Evolutionary conservation across 2,888 invertebrate genomes (phyloP).

Genomic region (Drosophila multiciliata): DNA sequence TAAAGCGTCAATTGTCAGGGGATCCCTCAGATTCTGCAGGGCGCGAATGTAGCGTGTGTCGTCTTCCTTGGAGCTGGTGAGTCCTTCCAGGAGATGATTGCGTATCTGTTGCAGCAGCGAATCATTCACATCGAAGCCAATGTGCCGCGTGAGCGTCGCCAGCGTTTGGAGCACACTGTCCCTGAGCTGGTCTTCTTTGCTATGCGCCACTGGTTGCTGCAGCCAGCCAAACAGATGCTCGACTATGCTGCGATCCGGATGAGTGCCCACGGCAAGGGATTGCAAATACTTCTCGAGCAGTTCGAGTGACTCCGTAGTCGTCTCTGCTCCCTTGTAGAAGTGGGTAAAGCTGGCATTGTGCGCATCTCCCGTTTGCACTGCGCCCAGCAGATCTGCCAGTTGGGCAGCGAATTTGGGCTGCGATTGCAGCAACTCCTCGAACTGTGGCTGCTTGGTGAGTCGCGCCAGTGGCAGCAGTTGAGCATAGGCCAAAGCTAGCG

Average conservation of each 20-base stretch:
- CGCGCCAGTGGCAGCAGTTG: conserved; percentile 88
- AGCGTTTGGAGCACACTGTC: conserved; percentile 89
- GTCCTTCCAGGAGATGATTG: conserved; percentile 79
- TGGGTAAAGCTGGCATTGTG: conserved; percentile 89
- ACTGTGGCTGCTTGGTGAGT: conserved; percentile 86
- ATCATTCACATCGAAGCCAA: conserved; percentile 78
- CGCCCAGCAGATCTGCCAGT: conserved; percentile 89
- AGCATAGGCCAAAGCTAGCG: conserved; percentile 88
- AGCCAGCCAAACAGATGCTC: conserved; percentile 72
- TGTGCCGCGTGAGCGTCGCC: conserved; percentile 87
- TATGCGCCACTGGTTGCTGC: conserved; percentile 84
- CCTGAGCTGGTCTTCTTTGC: conserved; percentile 87
- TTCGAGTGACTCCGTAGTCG: conserved; percentile 84
- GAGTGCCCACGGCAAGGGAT: conserved; percentile 89
- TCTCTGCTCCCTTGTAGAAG: conserved; percentile 85
- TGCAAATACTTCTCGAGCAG: conserved; percentile 90
- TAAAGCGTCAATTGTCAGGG: conserved; percentile 87
- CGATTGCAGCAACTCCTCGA: conserved; percentile 85
- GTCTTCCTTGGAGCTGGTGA: conserved; percentile 66
- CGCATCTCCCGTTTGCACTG: conserved; percentile 88
- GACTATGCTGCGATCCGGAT: conserved; percentile 87
- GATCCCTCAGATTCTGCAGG: conserved; percentile 89
- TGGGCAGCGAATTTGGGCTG: conserved; percentile 85
- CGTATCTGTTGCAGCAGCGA: conserved; percentile 75
- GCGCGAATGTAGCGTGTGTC: conserved; percentile 87